These are phyloP conservation scores for Anabas testudineus DNA, from an alignment of 2,797 vertebrate species.

Conservation along the genomic window DNA sequence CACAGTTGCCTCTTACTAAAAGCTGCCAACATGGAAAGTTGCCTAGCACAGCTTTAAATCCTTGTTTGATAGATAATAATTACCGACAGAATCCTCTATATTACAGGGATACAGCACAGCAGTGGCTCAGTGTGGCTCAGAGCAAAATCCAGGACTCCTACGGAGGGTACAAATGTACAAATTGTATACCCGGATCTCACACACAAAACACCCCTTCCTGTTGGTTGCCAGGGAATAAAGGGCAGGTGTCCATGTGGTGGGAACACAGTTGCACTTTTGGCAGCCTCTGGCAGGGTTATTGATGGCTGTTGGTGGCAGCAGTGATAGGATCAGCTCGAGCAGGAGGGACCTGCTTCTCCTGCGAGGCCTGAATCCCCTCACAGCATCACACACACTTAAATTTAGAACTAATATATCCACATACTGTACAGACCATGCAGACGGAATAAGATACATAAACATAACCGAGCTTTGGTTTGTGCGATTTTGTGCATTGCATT, in stretches of 20 bases:
- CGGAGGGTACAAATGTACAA: constrained; percentile 44
- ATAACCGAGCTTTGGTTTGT: constrained; percentile 1
- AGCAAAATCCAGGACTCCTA: constrained; percentile 52
- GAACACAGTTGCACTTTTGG: constrained; percentile 6
- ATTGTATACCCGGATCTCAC: constrained; percentile 17
- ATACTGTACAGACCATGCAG: not conserved
- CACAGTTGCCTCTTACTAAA: constrained; percentile 6
- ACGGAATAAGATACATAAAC: not conserved
- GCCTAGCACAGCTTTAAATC: constrained; percentile 51
- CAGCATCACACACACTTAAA: constrained; percentile 28
- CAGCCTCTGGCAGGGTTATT: constrained; percentile 59
- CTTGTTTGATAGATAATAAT: constrained; percentile 62
- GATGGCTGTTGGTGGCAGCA: constrained; percentile 52
- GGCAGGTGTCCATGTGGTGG: constrained; percentile 51
- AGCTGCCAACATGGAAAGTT: constrained; percentile 49
- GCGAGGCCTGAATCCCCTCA: constrained; percentile 38
- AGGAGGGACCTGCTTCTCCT: constrained; percentile 35
- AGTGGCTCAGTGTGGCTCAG: constrained; percentile 42
- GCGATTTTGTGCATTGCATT: not conserved
- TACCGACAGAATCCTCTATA: constrained; percentile 49
- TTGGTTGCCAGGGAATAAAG: constrained; percentile 36
- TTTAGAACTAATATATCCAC: constrained; percentile 12
- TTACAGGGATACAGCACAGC: constrained; percentile 50
- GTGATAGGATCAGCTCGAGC: constrained; percentile 51
- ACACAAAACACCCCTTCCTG: constrained; percentile 15